phyloP scores from a whole-genome alignment of 2,113 vertebrate genomes.

The Bostrychus sinensis region DNA sequence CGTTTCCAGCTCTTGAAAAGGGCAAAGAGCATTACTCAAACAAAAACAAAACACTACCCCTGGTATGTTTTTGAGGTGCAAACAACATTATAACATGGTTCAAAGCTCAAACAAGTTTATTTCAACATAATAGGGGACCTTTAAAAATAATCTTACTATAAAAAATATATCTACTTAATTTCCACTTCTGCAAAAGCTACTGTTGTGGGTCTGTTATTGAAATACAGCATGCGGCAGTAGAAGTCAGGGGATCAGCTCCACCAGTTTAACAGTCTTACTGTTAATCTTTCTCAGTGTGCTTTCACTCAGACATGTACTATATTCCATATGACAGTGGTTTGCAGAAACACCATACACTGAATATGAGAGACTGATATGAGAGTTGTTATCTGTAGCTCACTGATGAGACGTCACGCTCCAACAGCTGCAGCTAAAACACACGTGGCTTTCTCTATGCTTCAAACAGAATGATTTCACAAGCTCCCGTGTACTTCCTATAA shows the following conservation, averaged over 20 bases:
- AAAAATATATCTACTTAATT: neutral
- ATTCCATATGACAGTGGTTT: slow-evolving; percentile 1
- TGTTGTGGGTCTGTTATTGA: neutral
- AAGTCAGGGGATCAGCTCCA: neutral
- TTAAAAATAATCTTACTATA: neutral
- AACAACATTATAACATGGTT: no score
- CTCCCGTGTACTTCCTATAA: slow-evolving; percentile 7
- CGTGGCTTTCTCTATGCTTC: slow-evolving; percentile 7
- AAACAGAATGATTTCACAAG: slow-evolving; percentile 28
- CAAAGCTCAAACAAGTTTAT: no score
- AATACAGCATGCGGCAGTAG: neutral
- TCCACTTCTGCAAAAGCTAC: neutral
- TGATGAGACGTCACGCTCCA: slow-evolving; percentile 1
- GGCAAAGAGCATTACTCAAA: no score
- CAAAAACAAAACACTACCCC: no score
- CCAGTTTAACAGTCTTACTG: neutral
- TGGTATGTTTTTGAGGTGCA: no score
- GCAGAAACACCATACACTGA: neutral
- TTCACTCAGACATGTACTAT: neutral
- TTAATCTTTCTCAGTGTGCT: neutral
- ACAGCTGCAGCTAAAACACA: slow-evolving; percentile 11
- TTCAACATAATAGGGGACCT: no score
- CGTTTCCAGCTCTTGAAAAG: no score
- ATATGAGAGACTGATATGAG: no score
- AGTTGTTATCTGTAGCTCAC: neutral